phyloP scores from a whole-genome alignment of 2,888 invertebrate genomes.

The Drosophila lacicola region DNA sequence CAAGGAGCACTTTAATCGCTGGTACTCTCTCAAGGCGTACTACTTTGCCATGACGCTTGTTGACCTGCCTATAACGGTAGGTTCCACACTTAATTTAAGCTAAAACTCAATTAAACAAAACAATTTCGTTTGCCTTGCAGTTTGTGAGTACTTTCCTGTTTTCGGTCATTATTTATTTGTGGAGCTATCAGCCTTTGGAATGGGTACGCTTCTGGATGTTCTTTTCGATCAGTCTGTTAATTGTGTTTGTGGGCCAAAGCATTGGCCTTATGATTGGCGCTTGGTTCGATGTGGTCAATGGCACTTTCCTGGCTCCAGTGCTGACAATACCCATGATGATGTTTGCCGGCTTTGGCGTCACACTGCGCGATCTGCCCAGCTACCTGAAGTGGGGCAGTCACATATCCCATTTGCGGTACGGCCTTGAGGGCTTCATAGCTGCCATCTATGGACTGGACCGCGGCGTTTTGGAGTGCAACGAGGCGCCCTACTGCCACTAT shows the following conservation, averaged over 20 bases:
- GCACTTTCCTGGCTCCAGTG: slow-evolving; percentile 97
- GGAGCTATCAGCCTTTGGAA: slow-evolving; percentile 96
- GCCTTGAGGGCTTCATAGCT: slow-evolving; percentile 93
- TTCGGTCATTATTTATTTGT: slow-evolving; percentile 91
- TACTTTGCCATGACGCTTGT: slow-evolving; percentile 91
- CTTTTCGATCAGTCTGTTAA: slow-evolving; percentile 91
- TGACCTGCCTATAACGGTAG: slow-evolving; percentile 92
- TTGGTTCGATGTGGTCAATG: slow-evolving; percentile 94
- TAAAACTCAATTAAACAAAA: fast-evolving
- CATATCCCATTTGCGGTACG: slow-evolving; percentile 95
- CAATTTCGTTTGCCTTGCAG: slow-evolving; percentile 83
- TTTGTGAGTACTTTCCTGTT: slow-evolving; percentile 90
- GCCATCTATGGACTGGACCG: slow-evolving; percentile 94
- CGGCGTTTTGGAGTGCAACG: slow-evolving; percentile 90
- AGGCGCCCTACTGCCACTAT: slow-evolving; percentile 92
- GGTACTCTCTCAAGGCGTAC: slow-evolving; percentile 94
- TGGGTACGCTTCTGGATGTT: slow-evolving; percentile 93
- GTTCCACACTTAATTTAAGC: slow-evolving; percentile 65
- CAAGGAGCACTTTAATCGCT: slow-evolving; percentile 95
- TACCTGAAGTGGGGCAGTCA: slow-evolving; percentile 97
- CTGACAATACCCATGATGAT: slow-evolving; percentile 97
- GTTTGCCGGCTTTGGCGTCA: slow-evolving; percentile 98
- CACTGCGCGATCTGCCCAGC: slow-evolving; percentile 92
- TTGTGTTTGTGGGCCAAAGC: slow-evolving; percentile 96
- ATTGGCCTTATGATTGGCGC: slow-evolving; percentile 97